Evolutionary conservation across 2,113 vertebrate genomes (phyloP).

Genomic region (Isichthys henryi): DNA sequence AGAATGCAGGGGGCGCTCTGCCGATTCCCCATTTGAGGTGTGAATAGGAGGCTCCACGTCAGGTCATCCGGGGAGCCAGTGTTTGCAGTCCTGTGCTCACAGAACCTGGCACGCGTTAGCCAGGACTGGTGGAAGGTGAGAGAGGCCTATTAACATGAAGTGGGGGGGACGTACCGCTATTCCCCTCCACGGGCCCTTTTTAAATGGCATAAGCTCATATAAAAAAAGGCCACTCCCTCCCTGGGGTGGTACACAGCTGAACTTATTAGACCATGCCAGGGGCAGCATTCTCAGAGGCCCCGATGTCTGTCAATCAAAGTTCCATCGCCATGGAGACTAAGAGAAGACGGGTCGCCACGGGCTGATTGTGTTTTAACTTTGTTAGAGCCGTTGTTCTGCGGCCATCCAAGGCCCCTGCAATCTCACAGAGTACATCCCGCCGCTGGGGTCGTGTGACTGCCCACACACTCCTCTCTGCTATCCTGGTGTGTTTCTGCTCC

Average conservation of each 20-base stretch:
- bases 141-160: neutral
- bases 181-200: neutral
- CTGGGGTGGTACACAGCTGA: neutral
- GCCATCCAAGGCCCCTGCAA: neutral
- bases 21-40: neutral
- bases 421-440: neutral
- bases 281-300: neutral
- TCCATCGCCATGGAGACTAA: neutral
- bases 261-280: constrained; percentile 13
- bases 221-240: neutral
- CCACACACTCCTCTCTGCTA: neutral
- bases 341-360: neutral
- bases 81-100: neutral
- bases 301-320: neutral
- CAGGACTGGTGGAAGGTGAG: neutral
- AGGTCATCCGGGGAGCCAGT: neutral
- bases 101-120: neutral
- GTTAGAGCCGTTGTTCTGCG: neutral
- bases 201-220: neutral
- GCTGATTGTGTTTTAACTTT: constrained; percentile 15
- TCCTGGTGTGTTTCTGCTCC: neutral
- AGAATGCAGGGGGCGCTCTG: neutral
- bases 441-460: neutral
- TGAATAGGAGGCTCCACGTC: neutral
- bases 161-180: neutral